These are phyloP conservation scores for Gymnobelideus leadbeateri DNA, from an alignment of 2,113 vertebrate genomes.

Conservation along the genomic window DNA sequence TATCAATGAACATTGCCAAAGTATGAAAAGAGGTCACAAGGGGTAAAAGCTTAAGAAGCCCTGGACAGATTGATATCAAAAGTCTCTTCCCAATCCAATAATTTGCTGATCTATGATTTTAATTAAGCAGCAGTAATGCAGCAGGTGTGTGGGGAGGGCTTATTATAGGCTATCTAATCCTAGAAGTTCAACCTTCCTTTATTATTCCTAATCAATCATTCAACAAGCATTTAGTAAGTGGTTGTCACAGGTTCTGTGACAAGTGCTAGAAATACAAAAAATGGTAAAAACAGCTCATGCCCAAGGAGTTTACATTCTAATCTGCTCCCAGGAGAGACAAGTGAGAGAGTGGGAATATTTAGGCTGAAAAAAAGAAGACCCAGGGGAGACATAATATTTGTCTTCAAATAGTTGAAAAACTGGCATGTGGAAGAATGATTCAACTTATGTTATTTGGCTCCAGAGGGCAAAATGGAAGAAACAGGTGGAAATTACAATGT, in stretches of 20 bases:
- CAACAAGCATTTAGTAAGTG: background rate
- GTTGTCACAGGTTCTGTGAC: background rate
- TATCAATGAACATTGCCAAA: too few species aligned
- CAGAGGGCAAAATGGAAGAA: background rate
- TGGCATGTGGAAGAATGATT: background rate
- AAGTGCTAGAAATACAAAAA: background rate
- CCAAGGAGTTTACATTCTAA: background rate
- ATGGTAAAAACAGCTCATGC: background rate
- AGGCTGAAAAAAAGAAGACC: background rate
- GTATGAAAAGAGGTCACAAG: too few species aligned
- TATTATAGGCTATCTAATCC: background rate
- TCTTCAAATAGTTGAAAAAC: background rate
- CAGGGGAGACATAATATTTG: background rate
- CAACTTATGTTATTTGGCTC: background rate
- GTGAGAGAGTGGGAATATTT: background rate
- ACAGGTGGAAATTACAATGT: background rate
- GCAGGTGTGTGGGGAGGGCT: background rate
- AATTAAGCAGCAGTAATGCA: background rate
- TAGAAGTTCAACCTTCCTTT: background rate
- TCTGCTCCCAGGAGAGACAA: background rate
- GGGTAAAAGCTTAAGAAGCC: too few species aligned
- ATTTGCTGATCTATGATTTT: background rate
- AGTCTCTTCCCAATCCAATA: background rate
- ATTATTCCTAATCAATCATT: background rate
- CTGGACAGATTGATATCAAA: background rate